These are phyloP conservation scores for Austrofundulus limnaeus DNA, from an alignment of 2,113 vertebrate genomes.

Conservation along the genomic window DNA sequence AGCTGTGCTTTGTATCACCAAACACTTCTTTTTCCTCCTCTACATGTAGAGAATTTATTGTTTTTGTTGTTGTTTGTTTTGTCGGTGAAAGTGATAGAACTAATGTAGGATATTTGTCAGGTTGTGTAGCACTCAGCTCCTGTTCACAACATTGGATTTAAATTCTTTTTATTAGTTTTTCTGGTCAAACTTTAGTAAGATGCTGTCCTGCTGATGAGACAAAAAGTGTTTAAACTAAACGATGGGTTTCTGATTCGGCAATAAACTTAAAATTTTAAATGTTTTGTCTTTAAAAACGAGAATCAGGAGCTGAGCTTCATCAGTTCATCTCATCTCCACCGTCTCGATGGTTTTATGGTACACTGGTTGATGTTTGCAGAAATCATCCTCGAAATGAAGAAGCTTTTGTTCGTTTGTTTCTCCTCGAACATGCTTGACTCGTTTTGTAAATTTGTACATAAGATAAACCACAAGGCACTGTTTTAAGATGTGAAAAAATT, in stretches of 20 bases:
- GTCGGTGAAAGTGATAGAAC: slow-evolving; percentile 24
- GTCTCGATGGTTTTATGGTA: slow-evolving; percentile 51
- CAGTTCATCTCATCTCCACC: slow-evolving; percentile 23
- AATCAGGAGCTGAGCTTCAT: slow-evolving; percentile 47
- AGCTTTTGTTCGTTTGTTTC: slow-evolving; percentile 35
- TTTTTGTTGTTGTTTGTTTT: slow-evolving; percentile 38
- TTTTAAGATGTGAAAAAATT: slow-evolving; percentile 73
- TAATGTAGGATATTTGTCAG: slow-evolving; percentile 51
- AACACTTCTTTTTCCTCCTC: slow-evolving; percentile 34
- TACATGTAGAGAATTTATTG: slow-evolving; percentile 42
- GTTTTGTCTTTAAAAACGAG: background rate
- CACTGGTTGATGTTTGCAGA: slow-evolving; percentile 48
- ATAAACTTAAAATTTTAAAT: background rate
- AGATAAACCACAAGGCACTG: slow-evolving; percentile 70
- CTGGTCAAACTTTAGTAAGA: background rate
- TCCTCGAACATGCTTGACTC: slow-evolving; percentile 34
- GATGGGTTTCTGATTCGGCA: background rate
- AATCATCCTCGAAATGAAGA: slow-evolving; percentile 46
- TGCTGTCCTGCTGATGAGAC: slow-evolving; percentile 1
- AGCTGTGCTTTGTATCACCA: slow-evolving; percentile 29
- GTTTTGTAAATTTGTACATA: slow-evolving; percentile 80
- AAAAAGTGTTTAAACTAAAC: background rate
- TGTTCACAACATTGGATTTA: slow-evolving; percentile 5
- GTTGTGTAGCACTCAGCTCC: slow-evolving; percentile 65
- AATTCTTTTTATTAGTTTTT: background rate